Percentiles rank a stretch among this genome's conserved stretches.
Conservation (phyloP, 2,888 invertebrate genomes). For the Euproctis similis region DNA sequence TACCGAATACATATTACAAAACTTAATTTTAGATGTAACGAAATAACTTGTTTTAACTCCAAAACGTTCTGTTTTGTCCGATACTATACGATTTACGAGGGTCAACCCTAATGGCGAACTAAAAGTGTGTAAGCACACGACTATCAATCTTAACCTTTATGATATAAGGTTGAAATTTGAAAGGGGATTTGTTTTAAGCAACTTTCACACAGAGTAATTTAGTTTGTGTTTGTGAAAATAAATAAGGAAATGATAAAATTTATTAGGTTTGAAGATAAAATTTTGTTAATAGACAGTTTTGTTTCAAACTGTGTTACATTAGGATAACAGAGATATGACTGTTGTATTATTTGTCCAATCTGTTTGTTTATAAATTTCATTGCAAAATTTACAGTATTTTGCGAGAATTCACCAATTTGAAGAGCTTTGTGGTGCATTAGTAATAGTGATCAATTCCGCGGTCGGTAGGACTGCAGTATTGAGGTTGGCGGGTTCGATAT, state of each 20-base stretch:
- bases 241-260: constrained; percentile 12
- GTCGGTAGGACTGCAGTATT: no score
- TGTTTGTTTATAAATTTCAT: no score
- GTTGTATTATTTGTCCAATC: no score
- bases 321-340: no score
- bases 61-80: constrained; percentile 38
- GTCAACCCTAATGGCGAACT: constrained; percentile 14
- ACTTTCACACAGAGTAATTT: constrained; percentile 15
- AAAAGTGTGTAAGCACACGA: constrained; percentile 3
- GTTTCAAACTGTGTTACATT: background rate
- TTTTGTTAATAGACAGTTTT: background rate
- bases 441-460: no score
- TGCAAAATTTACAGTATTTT: no score
- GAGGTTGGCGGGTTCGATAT: no score
- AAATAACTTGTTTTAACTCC: constrained; percentile 29
- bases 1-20: constrained; percentile 19
- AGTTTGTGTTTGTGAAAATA: constrained; percentile 17
- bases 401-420: no score
- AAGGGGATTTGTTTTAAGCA: constrained; percentile 2
- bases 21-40: constrained; percentile 33
- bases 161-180: constrained; percentile 9
- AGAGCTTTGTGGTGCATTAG: no score
- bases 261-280: constrained; percentile 1
- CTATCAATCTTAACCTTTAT: constrained; percentile 4
- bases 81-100: constrained; percentile 36